Evolutionary conservation across 2,888 invertebrate genomes (phyloP).

Genomic region (Hofmannophila pseudospretella): DNA sequence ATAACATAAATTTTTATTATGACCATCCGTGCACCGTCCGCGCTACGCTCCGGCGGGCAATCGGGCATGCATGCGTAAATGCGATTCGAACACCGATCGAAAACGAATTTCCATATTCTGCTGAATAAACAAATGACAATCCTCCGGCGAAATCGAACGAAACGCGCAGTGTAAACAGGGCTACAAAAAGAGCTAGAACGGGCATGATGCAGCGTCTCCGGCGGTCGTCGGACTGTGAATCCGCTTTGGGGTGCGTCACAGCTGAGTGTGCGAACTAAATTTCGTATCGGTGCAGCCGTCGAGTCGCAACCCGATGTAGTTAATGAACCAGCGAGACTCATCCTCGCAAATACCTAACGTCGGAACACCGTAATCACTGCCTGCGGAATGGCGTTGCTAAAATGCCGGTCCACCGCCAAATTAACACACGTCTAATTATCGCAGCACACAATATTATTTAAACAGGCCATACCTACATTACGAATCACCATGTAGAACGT

Average conservation of each 20-base stretch:
- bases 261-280: constrained; percentile 49
- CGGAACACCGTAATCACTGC: constrained; percentile 13
- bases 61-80: constrained; percentile 44
- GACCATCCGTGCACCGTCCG: constrained; percentile 39
- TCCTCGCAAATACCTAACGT: constrained; percentile 23
- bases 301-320: constrained; percentile 40
- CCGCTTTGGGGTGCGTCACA: constrained; percentile 40
- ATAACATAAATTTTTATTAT: constrained; percentile 55
- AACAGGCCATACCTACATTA: background rate
- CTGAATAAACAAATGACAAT: constrained; percentile 43
- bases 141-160: constrained; percentile 54
- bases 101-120: constrained; percentile 54
- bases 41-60: constrained; percentile 40
- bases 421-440: constrained; percentile 7
- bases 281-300: constrained; percentile 42
- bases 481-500: background rate
- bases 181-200: constrained; percentile 21
- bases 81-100: constrained; percentile 45
- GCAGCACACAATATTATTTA: background rate
- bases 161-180: constrained; percentile 31
- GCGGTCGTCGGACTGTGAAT: constrained; percentile 46
- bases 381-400: constrained; percentile 10
- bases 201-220: constrained; percentile 16
- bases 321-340: constrained; percentile 50
- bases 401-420: constrained; percentile 1